Evolutionary conservation across 2,888 invertebrate genomes (phyloP), one percentile per base, ranked within the genome.

Genomic region (Ectemnius continuus): DNA sequence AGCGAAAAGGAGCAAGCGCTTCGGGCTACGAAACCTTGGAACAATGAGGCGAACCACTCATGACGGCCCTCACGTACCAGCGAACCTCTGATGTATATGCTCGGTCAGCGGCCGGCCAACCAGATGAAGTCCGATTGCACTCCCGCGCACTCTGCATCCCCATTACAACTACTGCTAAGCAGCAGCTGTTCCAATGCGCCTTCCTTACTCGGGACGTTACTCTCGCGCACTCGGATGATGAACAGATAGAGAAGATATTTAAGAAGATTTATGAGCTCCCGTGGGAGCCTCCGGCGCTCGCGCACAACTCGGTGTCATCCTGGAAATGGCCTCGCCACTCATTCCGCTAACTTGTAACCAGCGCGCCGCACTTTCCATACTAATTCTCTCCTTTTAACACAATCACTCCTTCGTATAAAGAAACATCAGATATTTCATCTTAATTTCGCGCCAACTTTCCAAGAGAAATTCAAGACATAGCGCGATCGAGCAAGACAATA

Each of bases 81-180:
- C 61, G 62, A 66, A 71, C 66, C 71, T 14, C 71, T 78, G 83
- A 83, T 82, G 81, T 83, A 82, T 83, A 81, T 74, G 79, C 75
- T 57, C 76, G 75, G 76, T 56, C 76, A 66, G 79, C 36, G 79
- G 73, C 78, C 73, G 56, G 63, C 84, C 85, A 85, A 85, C 81
- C 81, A 88, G 88, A 89, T 88, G 84, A 88, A 86, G 84, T 84
- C 88, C 84, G 89, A 88, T 88, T 88, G 85, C 86, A 87, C 87
- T 83, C 87, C 87, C 86, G 85, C 88, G 82, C 86, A 85, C 80
- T 80, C 82, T 83, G 84, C 85, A 87, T 87, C 79, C 81, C 83
- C 85, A 86, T 87, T 85, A 86, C 87, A 85, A 85, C 87, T 82
- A 86, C 87, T 86, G 86, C 87, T 85, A 86, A 86, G 82, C 84